Percentiles rank a stretch among this genome's conserved stretches.
Evolutionary conservation across 1,140 invertebrate genomes (phyloP).

Genomic region (Halyomorpha halys): DNA sequence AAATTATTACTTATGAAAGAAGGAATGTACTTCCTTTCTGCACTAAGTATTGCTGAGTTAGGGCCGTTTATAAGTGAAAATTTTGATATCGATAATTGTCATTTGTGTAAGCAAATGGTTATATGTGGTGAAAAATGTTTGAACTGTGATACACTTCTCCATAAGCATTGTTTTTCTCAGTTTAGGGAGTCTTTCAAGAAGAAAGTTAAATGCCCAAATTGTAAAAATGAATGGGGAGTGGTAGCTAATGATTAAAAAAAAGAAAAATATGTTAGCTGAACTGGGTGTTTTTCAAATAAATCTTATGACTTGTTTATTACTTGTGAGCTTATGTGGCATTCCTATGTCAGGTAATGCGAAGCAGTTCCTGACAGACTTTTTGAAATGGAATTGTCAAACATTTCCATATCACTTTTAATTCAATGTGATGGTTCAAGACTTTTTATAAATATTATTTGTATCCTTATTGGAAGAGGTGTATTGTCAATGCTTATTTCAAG

Average conservation of each 20-base stretch:
- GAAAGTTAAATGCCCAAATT: conserved; percentile 9
- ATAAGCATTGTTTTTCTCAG: conserved; percentile 15
- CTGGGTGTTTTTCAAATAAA: background rate
- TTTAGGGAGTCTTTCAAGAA: conserved; percentile 7
- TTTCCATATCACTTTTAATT: conserved; percentile 16
- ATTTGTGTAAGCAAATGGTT: conserved; percentile 12
- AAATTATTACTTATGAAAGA: background rate
- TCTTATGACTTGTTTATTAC: conserved; percentile 1
- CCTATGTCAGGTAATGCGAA: conserved; percentile 10
- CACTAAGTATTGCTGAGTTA: conserved; percentile 8
- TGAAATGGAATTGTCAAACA: conserved; percentile 14
- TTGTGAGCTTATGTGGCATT: conserved; percentile 18
- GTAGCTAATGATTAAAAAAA: background rate
- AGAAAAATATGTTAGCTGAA: background rate
- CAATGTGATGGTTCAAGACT: conserved; percentile 14
- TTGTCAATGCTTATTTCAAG: conserved; percentile 10
- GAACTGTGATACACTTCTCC: conserved; percentile 13
- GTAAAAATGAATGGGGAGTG: conserved; percentile 13
- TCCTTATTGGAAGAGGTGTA: conserved; percentile 3
- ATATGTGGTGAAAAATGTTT: conserved; percentile 6
- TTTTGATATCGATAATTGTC: conserved; percentile 16
- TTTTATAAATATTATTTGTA: conserved; percentile 10
- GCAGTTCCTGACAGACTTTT: conserved; percentile 3
- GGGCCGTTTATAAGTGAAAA: conserved; percentile 7
- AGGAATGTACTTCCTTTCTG: conserved; percentile 12